Evolutionary conservation across 2,888 invertebrate genomes (phyloP), one percentile per base, ranked within the genome.

Genomic region (Stenichneumon culpator): DNA sequence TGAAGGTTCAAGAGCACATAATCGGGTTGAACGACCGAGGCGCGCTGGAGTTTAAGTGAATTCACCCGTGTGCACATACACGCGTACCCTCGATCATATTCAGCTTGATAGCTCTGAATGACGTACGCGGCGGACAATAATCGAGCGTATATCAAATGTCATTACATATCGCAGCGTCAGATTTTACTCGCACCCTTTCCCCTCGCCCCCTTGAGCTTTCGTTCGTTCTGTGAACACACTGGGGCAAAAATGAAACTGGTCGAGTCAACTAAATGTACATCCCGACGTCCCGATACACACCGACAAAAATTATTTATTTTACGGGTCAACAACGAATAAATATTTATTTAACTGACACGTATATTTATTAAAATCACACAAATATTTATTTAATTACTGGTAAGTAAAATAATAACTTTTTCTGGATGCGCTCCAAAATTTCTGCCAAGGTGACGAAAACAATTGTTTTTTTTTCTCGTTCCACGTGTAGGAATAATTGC

Each of bases 1-100:
- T 93, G 92, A 92, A 92, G 91, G 93, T 93, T 93, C 93, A 93
- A 93, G 93, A 92, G 91, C 93, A 89, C 82, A 69, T 44, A 68
- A 68, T 60, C 87, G 91, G 93, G 91, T 93, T 44, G 90, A 93
- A 93, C 88, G 93, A 84, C 92, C 93, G 89, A 79, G 70, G 52
- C 74, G 72, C 84, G 70, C 82, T 65, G 80, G 86, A 83, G 83
- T 79, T 83, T 83, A 83, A 83, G 75, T 86, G 86, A 84, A 86
- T 83, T 83, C 82, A 73, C 85, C 72, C 79, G 81, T 70, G 74
- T 65, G 50, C 68, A 68, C 68, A 39, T 47, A 47, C 78, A 65
- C 70, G 75, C 73, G 65, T 84, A 67, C 77, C 81, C 80, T 79
- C 81, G 79, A 86, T 87, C 82, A 82, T 82, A 87, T 86, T 86